Percentiles rank a stretch among this genome's conserved stretches.
Evolutionary conservation across 2,113 vertebrate genomes (phyloP).

Genomic region (Lasiurus cinereus): DNA sequence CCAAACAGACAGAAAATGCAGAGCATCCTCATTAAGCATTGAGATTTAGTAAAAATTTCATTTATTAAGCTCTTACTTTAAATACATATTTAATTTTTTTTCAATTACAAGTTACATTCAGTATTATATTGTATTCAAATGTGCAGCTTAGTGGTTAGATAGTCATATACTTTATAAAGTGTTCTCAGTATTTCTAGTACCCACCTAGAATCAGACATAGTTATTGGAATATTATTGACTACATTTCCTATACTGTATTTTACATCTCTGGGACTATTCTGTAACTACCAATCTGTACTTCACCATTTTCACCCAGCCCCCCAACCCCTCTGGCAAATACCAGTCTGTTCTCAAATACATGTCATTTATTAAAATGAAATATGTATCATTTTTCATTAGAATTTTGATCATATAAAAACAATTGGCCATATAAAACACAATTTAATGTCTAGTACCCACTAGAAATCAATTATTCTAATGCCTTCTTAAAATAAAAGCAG

Average conservation of each 20-base stretch:
- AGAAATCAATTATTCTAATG: constrained; percentile 51
- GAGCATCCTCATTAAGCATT: not conserved
- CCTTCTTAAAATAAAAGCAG: constrained; percentile 56
- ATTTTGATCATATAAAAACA: constrained; percentile 42
- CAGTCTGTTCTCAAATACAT: not conserved
- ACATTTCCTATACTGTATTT: not conserved
- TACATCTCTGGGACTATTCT: not conserved
- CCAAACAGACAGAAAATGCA: constrained; percentile 48
- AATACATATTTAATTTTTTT: constrained; percentile 9
- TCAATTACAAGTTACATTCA: not conserved
- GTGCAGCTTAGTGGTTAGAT: not conserved
- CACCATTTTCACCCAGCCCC: not conserved
- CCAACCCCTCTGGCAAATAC: not conserved
- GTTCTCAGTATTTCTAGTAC: not conserved
- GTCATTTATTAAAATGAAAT: constrained; percentile 27
- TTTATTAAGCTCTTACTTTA: constrained; percentile 40
- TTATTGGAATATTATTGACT: not conserved
- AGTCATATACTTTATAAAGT: not conserved
- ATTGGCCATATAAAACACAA: constrained; percentile 35
- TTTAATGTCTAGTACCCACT: too few species aligned
- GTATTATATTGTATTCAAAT: not conserved
- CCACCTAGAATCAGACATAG: not conserved
- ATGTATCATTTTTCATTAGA: constrained; percentile 12
- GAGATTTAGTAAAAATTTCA: constrained; percentile 9
- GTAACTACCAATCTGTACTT: not conserved